These are phyloP conservation scores for Hycleus phaleratus DNA, from an alignment of 1,140 invertebrate genomes.

Conservation along the genomic window DNA sequence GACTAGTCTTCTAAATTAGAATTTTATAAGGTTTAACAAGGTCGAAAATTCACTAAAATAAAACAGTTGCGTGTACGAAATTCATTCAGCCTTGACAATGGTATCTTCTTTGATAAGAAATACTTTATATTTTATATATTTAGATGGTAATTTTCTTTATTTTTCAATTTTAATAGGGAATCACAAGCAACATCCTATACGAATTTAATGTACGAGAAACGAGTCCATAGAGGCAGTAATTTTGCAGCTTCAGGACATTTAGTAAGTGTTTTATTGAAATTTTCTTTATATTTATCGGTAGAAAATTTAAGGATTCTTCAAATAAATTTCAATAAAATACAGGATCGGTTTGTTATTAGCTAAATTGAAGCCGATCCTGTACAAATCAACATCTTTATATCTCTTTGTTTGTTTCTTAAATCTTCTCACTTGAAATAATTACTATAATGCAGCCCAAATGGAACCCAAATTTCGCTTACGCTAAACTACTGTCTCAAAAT, in stretches of 20 bases:
- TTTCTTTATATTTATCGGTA: constrained; percentile 5
- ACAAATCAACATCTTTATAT: too few species aligned
- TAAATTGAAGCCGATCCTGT: too few species aligned
- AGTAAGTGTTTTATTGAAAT: constrained; percentile 11
- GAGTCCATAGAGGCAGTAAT: constrained; percentile 74
- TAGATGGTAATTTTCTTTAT: background rate
- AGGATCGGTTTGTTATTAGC: too few species aligned
- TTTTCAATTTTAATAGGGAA: constrained; percentile 19
- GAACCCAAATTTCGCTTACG: constrained; percentile 46
- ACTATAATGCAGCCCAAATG: constrained; percentile 39
- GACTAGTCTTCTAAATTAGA: too few species aligned
- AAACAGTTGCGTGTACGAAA: too few species aligned
- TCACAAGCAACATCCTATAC: constrained; percentile 46
- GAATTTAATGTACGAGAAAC: constrained; percentile 80
- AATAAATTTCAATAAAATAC: too few species aligned
- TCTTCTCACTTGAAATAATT: constrained; percentile 3
- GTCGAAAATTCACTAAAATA: too few species aligned
- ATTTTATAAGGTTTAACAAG: too few species aligned
- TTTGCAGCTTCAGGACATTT: constrained; percentile 43
- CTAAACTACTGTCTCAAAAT: constrained; percentile 42
- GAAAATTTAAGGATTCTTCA: too few species aligned
- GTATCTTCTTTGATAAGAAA: too few species aligned
- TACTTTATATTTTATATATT: background rate
- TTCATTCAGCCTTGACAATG: too few species aligned
- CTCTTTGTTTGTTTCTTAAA: background rate